A percentile compares a stretch with the other conserved stretches of the same genome.
Conservation (phyloP, 2,797 vertebrate genomes). For the Glossophaga mutica region DNA sequence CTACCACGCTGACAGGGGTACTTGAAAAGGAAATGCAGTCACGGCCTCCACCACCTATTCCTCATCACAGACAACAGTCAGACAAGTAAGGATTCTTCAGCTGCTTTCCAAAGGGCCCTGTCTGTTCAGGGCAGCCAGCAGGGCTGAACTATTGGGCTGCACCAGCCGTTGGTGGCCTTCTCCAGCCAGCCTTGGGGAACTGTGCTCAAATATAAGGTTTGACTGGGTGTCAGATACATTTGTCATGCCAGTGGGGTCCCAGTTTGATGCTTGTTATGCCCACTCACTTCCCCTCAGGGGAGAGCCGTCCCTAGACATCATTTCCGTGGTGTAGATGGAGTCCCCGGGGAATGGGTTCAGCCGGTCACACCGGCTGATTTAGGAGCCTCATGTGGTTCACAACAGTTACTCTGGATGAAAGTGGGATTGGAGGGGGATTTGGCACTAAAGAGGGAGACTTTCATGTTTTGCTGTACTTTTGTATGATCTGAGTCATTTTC, state of each 20-base stretch:
- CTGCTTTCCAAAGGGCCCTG: not conserved
- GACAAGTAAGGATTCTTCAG: constrained; percentile 87
- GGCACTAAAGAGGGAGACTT: not conserved
- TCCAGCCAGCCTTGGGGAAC: not conserved
- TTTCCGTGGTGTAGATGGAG: not conserved
- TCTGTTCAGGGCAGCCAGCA: not conserved
- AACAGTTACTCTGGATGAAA: not conserved
- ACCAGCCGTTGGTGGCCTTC: not conserved
- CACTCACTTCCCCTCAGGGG: not conserved
- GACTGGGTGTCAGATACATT: not conserved
- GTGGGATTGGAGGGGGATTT: not conserved
- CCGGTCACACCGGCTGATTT: not conserved
- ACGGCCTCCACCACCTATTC: constrained; percentile 92
- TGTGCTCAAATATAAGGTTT: not conserved
- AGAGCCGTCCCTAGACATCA: not conserved
- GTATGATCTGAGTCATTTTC: not conserved
- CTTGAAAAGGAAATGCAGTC: constrained; percentile 90
- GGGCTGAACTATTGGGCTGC: not conserved
- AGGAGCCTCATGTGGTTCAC: not conserved
- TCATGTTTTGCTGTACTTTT: not conserved
- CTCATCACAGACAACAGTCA: constrained; percentile 91
- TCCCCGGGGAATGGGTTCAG: not conserved
- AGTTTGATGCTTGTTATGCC: not conserved
- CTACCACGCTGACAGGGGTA: constrained; percentile 87
- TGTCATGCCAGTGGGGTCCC: not conserved